Percentiles rank a stretch among this genome's conserved stretches.
Evolutionary conservation across 2,113 vertebrate species (phyloP).

Genomic region (Phylloscopus whistleri): DNA sequence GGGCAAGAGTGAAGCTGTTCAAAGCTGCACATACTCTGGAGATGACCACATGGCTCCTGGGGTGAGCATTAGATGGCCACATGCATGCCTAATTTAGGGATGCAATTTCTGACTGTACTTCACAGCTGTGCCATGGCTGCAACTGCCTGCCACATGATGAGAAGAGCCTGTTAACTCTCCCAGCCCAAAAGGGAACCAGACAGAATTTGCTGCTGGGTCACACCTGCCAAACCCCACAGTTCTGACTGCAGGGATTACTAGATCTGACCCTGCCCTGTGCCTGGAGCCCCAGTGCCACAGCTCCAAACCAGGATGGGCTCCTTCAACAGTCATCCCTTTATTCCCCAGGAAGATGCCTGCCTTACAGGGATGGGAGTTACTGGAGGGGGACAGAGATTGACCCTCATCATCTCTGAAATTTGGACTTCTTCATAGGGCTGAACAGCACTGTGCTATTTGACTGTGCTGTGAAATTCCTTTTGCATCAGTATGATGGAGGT

Average conservation of each 20-base stretch:
- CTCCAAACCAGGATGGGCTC: background rate
- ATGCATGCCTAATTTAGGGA: background rate
- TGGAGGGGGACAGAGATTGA: background rate
- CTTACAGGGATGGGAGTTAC: background rate
- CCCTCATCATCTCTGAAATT: background rate
- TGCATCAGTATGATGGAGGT: background rate
- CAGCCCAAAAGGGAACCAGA: background rate
- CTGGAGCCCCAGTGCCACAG: background rate
- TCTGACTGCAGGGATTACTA: background rate
- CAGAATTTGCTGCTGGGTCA: background rate
- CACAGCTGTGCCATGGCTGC: background rate
- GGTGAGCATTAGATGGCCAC: background rate
- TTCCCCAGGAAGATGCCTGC: background rate
- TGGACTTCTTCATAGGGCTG: background rate
- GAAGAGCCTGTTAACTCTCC: background rate
- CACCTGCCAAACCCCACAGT: background rate
- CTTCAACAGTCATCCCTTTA: background rate
- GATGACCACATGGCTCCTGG: background rate
- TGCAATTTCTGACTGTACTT: background rate
- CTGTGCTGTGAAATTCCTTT: background rate
- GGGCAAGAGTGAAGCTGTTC: background rate
- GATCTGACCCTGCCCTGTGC: background rate
- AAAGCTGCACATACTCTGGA: background rate
- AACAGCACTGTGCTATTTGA: background rate
- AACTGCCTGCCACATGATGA: background rate